Evolutionary conservation across 2,888 invertebrate species (phyloP).

Genomic region (Creontiades dilutus): DNA sequence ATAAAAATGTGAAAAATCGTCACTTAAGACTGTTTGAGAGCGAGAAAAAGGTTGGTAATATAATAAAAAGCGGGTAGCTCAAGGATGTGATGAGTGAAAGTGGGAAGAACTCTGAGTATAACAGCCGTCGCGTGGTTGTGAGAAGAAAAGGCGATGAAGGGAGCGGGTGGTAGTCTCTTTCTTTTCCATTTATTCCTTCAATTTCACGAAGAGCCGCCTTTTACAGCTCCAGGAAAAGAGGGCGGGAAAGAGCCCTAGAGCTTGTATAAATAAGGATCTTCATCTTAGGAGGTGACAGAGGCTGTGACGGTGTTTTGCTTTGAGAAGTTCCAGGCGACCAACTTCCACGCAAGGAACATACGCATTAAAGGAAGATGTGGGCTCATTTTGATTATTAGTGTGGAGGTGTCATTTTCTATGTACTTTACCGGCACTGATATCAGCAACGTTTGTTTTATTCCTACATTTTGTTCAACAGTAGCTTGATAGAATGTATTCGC

Average conservation of each 20-base stretch:
- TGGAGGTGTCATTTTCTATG: too few species aligned
- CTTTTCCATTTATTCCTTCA: slow-evolving; percentile 34
- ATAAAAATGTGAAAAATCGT: background rate
- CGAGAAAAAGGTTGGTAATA: background rate
- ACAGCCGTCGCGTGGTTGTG: background rate
- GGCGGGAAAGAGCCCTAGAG: background rate
- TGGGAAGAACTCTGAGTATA: background rate
- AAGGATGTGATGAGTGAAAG: slow-evolving; percentile 17
- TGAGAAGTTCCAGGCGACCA: background rate
- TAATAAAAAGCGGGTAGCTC: background rate
- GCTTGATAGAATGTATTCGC: too few species aligned
- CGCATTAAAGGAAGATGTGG: too few species aligned
- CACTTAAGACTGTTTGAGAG: background rate
- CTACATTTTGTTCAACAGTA: too few species aligned
- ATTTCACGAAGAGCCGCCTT: slow-evolving; percentile 12
- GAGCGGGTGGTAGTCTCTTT: background rate
- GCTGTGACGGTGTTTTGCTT: background rate
- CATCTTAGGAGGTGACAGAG: slow-evolving; percentile 15
- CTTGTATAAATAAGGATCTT: slow-evolving; percentile 17
- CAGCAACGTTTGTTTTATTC: too few species aligned
- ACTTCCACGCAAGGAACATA: background rate
- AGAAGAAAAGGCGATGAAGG: background rate
- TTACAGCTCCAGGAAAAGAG: background rate
- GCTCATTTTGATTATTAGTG: too few species aligned
- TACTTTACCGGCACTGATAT: too few species aligned